These are phyloP conservation scores for Megaceryle maxima DNA, from an alignment of 2,113 vertebrate species.

Conservation along the genomic window DNA sequence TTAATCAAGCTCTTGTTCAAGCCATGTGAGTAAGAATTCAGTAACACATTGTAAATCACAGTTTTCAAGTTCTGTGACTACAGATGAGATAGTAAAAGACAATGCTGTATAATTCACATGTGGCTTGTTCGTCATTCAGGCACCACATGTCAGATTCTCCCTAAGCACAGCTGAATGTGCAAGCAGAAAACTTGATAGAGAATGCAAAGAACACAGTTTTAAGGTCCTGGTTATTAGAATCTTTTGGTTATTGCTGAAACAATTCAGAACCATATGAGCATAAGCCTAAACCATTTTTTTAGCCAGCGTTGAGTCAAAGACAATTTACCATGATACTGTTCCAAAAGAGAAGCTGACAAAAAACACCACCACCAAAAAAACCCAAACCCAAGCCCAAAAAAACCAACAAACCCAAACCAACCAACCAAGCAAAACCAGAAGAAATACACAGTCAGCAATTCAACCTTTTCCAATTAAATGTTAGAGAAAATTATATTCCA, in stretches of 20 bases:
- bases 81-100: constrained; percentile 60
- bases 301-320: neutral
- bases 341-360: neutral
- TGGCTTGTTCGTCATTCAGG: constrained; percentile 46
- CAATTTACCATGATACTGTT: neutral
- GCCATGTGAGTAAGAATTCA: constrained; percentile 34
- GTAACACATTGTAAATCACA: constrained; percentile 59
- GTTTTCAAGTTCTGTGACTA: constrained; percentile 42
- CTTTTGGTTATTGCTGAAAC: neutral
- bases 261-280: neutral
- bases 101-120: constrained; percentile 38
- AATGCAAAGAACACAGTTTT: neutral
- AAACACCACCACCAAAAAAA: neutral
- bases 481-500: neutral
- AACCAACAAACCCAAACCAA: neutral
- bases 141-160: constrained; percentile 34
- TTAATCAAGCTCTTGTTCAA: constrained; percentile 56
- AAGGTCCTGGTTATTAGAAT: neutral
- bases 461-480: neutral
- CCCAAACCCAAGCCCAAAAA: neutral
- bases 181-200: neutral
- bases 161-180: neutral
- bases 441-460: neutral
- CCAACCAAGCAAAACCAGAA: neutral
- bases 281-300: neutral